Percentiles rank a stretch among this genome's conserved stretches.
Conservation (phyloP, 2,113 vertebrate species). For the Parus major region DNA sequence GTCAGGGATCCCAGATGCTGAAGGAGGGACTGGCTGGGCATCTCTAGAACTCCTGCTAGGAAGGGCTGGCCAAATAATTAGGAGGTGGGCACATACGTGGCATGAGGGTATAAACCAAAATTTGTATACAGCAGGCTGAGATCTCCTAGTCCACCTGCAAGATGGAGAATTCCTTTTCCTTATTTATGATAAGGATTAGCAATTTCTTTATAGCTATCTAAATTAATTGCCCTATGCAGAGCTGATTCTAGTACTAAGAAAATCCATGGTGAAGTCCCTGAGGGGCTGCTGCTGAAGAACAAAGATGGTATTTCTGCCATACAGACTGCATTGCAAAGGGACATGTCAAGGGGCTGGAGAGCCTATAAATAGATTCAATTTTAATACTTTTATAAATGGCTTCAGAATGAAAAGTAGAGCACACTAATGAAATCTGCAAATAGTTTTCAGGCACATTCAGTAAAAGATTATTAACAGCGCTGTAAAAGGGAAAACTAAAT, state of each 20-base stretch:
- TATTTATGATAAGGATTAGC: not conserved
- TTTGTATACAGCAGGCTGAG: not conserved
- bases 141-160: not conserved
- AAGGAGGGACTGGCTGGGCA: fast-evolving
- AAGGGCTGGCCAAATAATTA: not conserved
- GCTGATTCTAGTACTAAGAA: not conserved
- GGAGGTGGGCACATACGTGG: not conserved
- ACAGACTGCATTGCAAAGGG: not conserved
- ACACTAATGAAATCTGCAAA: conserved; percentile 28
- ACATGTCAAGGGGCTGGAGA: not conserved
- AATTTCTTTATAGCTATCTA: not conserved
- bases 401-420: conserved; percentile 40
- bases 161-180: not conserved
- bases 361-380: conserved; percentile 37
- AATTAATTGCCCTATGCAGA: not conserved
- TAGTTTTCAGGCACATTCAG: not conserved
- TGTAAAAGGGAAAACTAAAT: not conserved
- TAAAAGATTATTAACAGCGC: not conserved
- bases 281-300: not conserved
- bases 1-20: not conserved
- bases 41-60: not conserved
- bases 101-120: not conserved
- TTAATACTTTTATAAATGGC: conserved; percentile 25
- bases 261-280: not conserved
- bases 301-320: not conserved